Evolutionary conservation across 2,888 invertebrate genomes (phyloP), one percentile per base, ranked within the genome.

Genomic region (Petrolisthes manimaculis): DNA sequence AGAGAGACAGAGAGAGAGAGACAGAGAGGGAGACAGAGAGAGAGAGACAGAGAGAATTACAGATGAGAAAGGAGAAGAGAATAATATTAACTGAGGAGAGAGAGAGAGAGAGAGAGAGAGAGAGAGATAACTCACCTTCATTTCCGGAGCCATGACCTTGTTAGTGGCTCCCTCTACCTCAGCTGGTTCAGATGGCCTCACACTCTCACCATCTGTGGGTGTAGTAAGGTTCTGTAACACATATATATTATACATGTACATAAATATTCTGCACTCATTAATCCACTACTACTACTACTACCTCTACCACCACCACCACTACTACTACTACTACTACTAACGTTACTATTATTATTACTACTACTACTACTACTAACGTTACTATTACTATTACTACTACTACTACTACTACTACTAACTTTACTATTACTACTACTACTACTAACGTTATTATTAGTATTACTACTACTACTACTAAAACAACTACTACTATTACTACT

Each of bases 81-180:
- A 14, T 12, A 61, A 14, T 8, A 61, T 12, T 8, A 14, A 61
- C 8, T 24, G 53, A 78, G 78, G 12, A 12, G 51, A 9, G 53
- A 18, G n/a, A 18, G 18, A n/a, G n/a, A 74, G 24, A 18, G 24
- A 61, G 37, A 18, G 12, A 21, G 67, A 24, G 56, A 12, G 14
- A 51, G 37, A 61, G 56, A 67, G 21, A 78, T 51, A 78, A 53
- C 74, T 56, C 0, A 83, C 74, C 37, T 75, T 83, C 75, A 75
- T 75, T 14, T 74, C 83, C 9, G 74, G 83, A n/a, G 71, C 74
- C 56, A 83, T 83, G 37, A n/a, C 24, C 75, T 55, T 83, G 75
- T 71, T 75, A 4, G 75, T n/a, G 21, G 83, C 74, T 12, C 51
- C 56, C 37, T 83, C 75, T 18, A 74, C 54, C 67, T 81, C 81